Conservation (phyloP, 2,888 invertebrate species). For the Drosophila austrosaltans region DNA sequence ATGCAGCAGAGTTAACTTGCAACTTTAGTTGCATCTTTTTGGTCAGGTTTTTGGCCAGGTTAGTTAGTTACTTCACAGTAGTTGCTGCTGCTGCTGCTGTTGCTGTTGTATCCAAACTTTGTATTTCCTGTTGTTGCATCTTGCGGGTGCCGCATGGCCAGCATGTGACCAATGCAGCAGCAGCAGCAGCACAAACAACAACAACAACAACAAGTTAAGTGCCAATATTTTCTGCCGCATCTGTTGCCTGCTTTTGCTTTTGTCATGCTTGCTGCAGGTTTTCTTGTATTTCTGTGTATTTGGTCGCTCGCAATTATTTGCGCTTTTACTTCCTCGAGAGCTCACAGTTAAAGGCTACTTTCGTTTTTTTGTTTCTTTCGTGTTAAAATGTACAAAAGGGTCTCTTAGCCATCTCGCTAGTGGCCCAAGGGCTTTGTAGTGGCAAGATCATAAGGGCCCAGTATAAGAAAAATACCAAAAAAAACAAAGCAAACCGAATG, state of each 20-base stretch:
- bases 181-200: slow-evolving; percentile 13
- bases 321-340: slow-evolving; percentile 63
- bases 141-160: slow-evolving; percentile 44
- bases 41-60: slow-evolving; percentile 44
- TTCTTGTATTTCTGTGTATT: slow-evolving; percentile 8
- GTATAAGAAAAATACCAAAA: neutral
- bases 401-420: too few relatives aligned
- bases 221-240: slow-evolving; percentile 51
- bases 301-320: slow-evolving; percentile 55
- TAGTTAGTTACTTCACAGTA: slow-evolving; percentile 38
- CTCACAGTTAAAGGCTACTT: slow-evolving; percentile 49
- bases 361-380: slow-evolving; percentile 31
- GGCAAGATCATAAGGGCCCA: slow-evolving; percentile 18
- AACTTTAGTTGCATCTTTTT: slow-evolving; percentile 25
- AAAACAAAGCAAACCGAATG: slow-evolving; percentile 10
- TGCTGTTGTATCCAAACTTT: slow-evolving; percentile 37
- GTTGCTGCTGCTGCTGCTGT: slow-evolving; percentile 14
- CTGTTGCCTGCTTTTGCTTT: slow-evolving; percentile 40
- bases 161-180: slow-evolving; percentile 38
- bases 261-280: slow-evolving; percentile 44
- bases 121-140: slow-evolving; percentile 55
- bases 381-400: slow-evolving; percentile 35
- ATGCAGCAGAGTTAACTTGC: neutral
- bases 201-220: slow-evolving; percentile 40
- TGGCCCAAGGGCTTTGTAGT: neutral